These are phyloP conservation scores for Euphysa ruthae DNA, from an alignment of 30 jellyfish, hydroid and myxozoan species.

Conservation along the genomic window DNA sequence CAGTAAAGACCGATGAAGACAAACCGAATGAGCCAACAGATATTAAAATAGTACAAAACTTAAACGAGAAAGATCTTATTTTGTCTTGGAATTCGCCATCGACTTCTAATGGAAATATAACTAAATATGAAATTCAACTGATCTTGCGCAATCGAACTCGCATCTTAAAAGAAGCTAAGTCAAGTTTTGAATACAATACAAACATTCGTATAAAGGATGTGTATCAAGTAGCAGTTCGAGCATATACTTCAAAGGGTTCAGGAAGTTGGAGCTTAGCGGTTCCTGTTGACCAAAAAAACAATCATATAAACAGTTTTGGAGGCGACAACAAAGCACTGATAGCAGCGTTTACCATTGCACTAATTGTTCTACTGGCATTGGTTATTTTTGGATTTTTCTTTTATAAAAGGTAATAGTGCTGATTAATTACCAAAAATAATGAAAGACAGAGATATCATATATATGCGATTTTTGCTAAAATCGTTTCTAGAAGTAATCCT, in stretches of 20 bases:
- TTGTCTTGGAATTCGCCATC: constrained; percentile 51
- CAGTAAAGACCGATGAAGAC: constrained; percentile 7
- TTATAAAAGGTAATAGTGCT: constrained; percentile 24
- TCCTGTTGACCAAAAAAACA: not conserved
- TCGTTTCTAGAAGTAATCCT: too few species aligned
- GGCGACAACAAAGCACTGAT: constrained; percentile 1
- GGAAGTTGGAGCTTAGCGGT: constrained; percentile 2
- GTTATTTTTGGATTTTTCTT: not conserved
- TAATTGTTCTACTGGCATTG: not conserved
- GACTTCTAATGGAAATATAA: constrained; percentile 55
- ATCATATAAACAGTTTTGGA: not conserved
- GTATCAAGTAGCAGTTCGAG: constrained; percentile 9
- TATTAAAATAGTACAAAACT: not conserved
- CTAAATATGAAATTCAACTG: constrained; percentile 30
- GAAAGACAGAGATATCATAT: too few species aligned
- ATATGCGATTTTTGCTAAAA: too few species aligned
- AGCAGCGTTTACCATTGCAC: constrained; percentile 14
- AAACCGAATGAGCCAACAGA: constrained; percentile 14
- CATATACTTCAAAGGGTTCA: not conserved
- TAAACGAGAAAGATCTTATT: not conserved
- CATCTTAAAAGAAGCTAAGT: not conserved
- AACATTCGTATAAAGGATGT: not conserved
- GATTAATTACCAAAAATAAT: too few species aligned
- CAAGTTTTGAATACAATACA: not conserved
- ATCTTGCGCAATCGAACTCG: constrained; percentile 1